phyloP scores from a whole-genome alignment of 2,888 invertebrate species.

The Melanotus villosus region DNA sequence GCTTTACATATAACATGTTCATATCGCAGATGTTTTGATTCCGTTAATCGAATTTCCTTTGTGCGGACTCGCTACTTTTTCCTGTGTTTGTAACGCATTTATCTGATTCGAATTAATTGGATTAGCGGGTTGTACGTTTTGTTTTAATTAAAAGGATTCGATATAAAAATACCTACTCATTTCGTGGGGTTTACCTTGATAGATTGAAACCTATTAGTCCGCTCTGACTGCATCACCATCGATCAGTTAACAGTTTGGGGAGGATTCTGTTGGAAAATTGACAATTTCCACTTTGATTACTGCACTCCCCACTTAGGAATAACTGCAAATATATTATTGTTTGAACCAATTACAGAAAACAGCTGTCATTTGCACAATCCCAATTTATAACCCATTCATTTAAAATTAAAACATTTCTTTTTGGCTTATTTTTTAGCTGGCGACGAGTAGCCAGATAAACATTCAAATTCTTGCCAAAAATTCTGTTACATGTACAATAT shows the following conservation, averaged over 20 bases:
- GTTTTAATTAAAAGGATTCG: constrained; percentile 43
- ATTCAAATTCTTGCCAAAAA: too few relatives aligned
- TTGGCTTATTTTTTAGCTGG: too few relatives aligned
- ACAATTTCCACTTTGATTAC: constrained; percentile 3
- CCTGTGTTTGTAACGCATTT: constrained; percentile 39
- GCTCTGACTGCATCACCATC: constrained; percentile 14
- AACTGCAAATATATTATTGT: too few relatives aligned
- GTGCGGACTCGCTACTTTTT: constrained; percentile 34
- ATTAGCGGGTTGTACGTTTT: constrained; percentile 42
- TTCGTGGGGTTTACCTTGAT: constrained; percentile 33
- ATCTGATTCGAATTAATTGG: constrained; percentile 46
- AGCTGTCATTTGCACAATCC: too few relatives aligned
- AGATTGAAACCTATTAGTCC: constrained; percentile 15
- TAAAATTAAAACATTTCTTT: too few relatives aligned
- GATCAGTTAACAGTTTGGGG: background rate
- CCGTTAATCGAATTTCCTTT: constrained; percentile 46
- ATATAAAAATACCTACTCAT: constrained; percentile 37
- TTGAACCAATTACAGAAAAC: too few relatives aligned
- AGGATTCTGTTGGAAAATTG: constrained; percentile 11
- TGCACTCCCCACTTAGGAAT: background rate
- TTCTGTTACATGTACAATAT: too few relatives aligned
- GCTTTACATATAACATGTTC: constrained; percentile 32
- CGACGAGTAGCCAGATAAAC: too few relatives aligned
- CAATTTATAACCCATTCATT: too few relatives aligned
- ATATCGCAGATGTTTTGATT: constrained; percentile 46